Percentiles rank a stretch among this genome's conserved stretches.
These are phyloP conservation scores for Andrena trimmerana DNA, from an alignment of 2,888 invertebrate genomes.

Conservation along the genomic window DNA sequence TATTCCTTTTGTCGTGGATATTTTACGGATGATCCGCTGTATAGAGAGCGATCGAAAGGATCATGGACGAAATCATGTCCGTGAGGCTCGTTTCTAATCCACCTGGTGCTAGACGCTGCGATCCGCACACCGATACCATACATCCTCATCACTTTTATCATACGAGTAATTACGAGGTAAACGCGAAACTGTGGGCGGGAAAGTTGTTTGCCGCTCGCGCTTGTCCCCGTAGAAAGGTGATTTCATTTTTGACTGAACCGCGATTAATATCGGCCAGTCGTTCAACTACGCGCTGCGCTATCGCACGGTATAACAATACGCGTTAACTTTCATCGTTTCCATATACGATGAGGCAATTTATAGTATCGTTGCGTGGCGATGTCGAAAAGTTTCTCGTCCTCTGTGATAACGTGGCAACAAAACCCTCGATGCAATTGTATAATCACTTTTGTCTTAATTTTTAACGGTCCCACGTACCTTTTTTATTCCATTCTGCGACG, in stretches of 20 bases:
- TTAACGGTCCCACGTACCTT: no score
- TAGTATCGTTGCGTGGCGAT: background rate
- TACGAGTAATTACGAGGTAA: slow-evolving; percentile 65
- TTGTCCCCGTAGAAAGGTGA: slow-evolving; percentile 75
- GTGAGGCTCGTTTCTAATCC: slow-evolving; percentile 49
- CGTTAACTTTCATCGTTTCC: slow-evolving; percentile 19
- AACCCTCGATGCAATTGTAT: background rate
- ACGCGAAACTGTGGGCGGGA: slow-evolving; percentile 77
- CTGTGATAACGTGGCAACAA: background rate
- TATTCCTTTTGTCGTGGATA: background rate
- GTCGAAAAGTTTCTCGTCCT: background rate
- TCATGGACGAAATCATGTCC: slow-evolving; percentile 9
- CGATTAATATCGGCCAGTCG: slow-evolving; percentile 37
- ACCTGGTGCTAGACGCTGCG: slow-evolving; percentile 10
- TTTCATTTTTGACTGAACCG: slow-evolving; percentile 69
- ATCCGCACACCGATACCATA: slow-evolving; percentile 27
- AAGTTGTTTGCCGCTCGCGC: slow-evolving; percentile 75
- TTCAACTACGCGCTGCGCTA: slow-evolving; percentile 1
- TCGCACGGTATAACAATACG: slow-evolving; percentile 16
- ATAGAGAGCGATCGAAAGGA: slow-evolving; percentile 30
- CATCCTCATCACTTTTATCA: slow-evolving; percentile 34
- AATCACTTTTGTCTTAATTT: background rate
- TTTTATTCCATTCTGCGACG: no score
- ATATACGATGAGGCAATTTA: slow-evolving; percentile 4
- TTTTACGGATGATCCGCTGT: background rate